A percentile compares a stretch with the other conserved stretches of the same genome.
Evolutionary conservation across 1,140 invertebrate species (phyloP).

Genomic region (Heliconius hewitsoni): DNA sequence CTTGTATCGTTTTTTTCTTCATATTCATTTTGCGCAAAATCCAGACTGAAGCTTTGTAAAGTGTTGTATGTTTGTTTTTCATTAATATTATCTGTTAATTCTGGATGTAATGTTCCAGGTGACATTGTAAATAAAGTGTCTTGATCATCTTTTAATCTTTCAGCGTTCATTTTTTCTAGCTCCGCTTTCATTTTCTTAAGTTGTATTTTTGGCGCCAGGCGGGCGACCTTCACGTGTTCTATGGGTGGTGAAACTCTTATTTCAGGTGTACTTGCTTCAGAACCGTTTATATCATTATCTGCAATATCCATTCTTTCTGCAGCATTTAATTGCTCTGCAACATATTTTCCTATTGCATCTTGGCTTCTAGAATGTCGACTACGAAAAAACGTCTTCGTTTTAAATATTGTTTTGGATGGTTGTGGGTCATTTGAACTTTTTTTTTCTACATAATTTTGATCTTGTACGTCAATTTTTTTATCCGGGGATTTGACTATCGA

Average conservation of each 20-base stretch:
- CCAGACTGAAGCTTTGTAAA: slow-evolving; percentile 1
- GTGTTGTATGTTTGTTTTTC: slow-evolving; percentile 2
- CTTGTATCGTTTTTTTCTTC: neutral
- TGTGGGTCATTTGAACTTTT: slow-evolving; percentile 56
- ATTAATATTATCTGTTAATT: slow-evolving; percentile 1
- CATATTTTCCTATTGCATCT: slow-evolving; percentile 81
- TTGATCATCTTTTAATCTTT: slow-evolving; percentile 41
- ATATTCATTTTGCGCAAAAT: slow-evolving; percentile 13
- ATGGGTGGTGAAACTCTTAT: slow-evolving; percentile 63
- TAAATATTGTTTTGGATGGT: slow-evolving; percentile 78
- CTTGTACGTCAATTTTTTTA: slow-evolving; percentile 68
- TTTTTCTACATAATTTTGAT: slow-evolving; percentile 41
- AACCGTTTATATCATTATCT: slow-evolving; percentile 67
- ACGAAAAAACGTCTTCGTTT: slow-evolving; percentile 81
- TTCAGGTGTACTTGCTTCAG: slow-evolving; percentile 59
- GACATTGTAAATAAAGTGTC: slow-evolving; percentile 5
- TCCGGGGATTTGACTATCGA: slow-evolving; percentile 75
- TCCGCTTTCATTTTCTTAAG: slow-evolving; percentile 79
- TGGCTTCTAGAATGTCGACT: slow-evolving; percentile 80
- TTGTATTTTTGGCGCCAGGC: slow-evolving; percentile 78
- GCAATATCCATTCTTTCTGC: slow-evolving; percentile 67
- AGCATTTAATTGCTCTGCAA: slow-evolving; percentile 75
- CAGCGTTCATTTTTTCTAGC: slow-evolving; percentile 57
- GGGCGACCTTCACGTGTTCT: slow-evolving; percentile 70
- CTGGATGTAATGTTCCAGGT: slow-evolving; percentile 1